phyloP scores from a whole-genome alignment of 2,888 invertebrate genomes.

The Mamestra brassicae region DNA sequence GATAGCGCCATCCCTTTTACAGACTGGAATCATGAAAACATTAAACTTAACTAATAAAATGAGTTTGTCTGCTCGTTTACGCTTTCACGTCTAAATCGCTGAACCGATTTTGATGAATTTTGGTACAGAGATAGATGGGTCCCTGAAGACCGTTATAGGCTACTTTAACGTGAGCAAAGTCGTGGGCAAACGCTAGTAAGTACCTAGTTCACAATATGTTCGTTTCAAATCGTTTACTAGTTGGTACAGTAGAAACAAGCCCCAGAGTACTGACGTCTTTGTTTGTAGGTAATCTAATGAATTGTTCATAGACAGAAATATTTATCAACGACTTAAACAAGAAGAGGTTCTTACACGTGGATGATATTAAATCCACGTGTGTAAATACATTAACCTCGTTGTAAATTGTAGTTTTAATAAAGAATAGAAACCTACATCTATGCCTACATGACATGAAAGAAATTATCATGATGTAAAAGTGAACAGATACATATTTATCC shows the following conservation, averaged over 20 bases:
- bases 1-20: background rate
- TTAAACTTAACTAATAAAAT: background rate
- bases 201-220: too few species aligned
- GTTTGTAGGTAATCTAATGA: slow-evolving; percentile 11
- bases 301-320: slow-evolving; percentile 38
- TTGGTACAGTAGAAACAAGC: background rate
- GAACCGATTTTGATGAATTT: too few species aligned
- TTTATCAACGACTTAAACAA: slow-evolving; percentile 29
- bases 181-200: too few species aligned
- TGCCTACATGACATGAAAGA: too few species aligned
- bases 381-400: slow-evolving; percentile 39
- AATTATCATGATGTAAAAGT: too few species aligned
- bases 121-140: too few species aligned
- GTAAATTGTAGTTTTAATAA: slow-evolving; percentile 5
- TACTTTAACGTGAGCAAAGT: too few species aligned
- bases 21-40: background rate
- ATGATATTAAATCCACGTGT: slow-evolving; percentile 45
- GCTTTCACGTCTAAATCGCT: too few species aligned
- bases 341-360: slow-evolving; percentile 39
- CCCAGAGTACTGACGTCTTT: background rate
- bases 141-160: too few species aligned
- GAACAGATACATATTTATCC: too few species aligned
- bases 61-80: too few species aligned
- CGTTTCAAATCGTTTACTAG: background rate
- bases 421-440: too few species aligned